A percentile compares a stretch with the other conserved stretches of the same genome.
Conservation (phyloP, 2,888 invertebrate genomes). For the Diplazon laetatorius region DNA sequence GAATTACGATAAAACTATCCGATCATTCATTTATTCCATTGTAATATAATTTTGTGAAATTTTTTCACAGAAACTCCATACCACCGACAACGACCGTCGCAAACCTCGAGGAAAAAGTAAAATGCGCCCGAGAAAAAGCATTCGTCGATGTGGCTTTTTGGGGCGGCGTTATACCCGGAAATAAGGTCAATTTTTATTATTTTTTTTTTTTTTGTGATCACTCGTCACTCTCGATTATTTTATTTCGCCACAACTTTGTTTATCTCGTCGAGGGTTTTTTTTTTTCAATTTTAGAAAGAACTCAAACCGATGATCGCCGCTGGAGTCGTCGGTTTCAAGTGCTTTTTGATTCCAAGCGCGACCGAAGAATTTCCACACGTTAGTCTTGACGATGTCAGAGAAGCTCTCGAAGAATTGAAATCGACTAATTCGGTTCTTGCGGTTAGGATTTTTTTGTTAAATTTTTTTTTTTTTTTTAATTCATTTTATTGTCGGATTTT, state of each 20-base stretch:
- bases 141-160: constrained; percentile 90
- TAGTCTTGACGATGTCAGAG: constrained; percentile 84
- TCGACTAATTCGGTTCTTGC: constrained; percentile 86
- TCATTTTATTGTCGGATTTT: constrained; percentile 11
- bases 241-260: too few relatives aligned
- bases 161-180: constrained; percentile 90
- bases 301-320: constrained; percentile 85
- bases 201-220: not conserved
- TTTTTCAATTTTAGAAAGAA: constrained; percentile 82
- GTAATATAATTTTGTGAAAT: too few relatives aligned
- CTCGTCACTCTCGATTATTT: not conserved
- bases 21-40: too few relatives aligned
- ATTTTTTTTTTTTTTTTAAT: too few relatives aligned
- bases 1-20: too few relatives aligned
- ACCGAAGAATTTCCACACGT: constrained; percentile 88
- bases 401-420: constrained; percentile 85
- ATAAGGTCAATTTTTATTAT: constrained; percentile 84
- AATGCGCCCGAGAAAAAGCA: constrained; percentile 84
- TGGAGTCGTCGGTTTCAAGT: constrained; percentile 90
- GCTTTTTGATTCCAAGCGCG: constrained; percentile 88
- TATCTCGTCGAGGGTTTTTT: too few relatives aligned
- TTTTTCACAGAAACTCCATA: constrained; percentile 86
- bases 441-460: too few relatives aligned
- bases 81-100: constrained; percentile 88
- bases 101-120: constrained; percentile 86